Evolutionary conservation across 2,113 vertebrate genomes (phyloP), one percentile per base, ranked within the genome.

Genomic region (Gobius niger): DNA sequence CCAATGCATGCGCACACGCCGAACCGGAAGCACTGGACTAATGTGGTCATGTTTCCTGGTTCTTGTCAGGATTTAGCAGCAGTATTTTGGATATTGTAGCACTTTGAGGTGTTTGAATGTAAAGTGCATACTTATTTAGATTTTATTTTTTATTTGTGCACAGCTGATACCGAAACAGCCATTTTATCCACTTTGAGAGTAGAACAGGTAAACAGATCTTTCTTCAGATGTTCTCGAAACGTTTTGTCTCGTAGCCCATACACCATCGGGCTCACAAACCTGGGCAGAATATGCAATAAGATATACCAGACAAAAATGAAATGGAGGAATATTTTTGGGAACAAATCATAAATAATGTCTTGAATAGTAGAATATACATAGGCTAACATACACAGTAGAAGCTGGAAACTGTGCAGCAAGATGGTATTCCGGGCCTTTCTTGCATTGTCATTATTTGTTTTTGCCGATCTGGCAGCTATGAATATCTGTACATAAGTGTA

Each of bases 211-310:
- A 14, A 14, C 3, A 61, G 15, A 40, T 61, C 60, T 13, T 42
- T 85, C 67, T 78, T 87, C 2, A 90, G 44, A 56, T 88, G 82
- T 15, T 46, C 78, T 63, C 67, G 74, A 44, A 92, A 88, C 1
- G 54, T 65, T 41, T 81, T 73, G 63, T 92, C 90, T 47, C 91
- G 82, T 42, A 89, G 4, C 0, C 91, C 90, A 3, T 92, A 92
- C n/a, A 92, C 47, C 9, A 90, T 65, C 3, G 89, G 86, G 76
- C 79, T 92, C 18, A 84, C 9, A 50, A 84, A 80, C 10, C 86
- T 75, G 9, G 88, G 88, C 5, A 91, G 46, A 7, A 91, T 60
- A 9, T 90, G 83, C 7, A 83, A 46, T 7, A 88, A 12, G 1
- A 90, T 16, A 61, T 77, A 92, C 10, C 0, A 41, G 0, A 16